Base-by-base conservation (phyloP, 2,113 vertebrate genomes). In the Hydrochoerus hydrochaeris region DNA sequence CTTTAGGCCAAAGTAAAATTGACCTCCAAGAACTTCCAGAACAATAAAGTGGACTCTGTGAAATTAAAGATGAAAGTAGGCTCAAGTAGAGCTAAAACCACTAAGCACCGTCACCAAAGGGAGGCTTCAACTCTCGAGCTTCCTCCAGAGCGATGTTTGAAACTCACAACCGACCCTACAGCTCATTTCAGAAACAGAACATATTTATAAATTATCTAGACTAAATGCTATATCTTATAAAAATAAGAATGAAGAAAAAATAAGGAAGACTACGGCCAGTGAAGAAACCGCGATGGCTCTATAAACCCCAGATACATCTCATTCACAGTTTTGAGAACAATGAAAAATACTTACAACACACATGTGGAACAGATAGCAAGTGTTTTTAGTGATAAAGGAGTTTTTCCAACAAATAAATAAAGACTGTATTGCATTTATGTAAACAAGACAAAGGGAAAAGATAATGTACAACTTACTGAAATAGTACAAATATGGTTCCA, bases 361-460 rank as follows among this genome's bases (percentile, higher is more conserved):
- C 49, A 69, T 52, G 7, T 95, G 14, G 16, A 69, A 89, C 22
- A 95, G 62, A 41, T 4, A 46, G 22, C 10, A 88, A 89, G 75
- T 75, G 63, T 57, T 77, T 89, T 92, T 71, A 94, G 46, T 88
- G 19, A 71, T 85, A 12, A 73, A 94, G 88, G 38, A 32, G 16
- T 38, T 81, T 90, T 95, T 69, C 41, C n/a, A 54, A 58, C 9
- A 63, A 77, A 67, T 75, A 58, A 32, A 49, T 77, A 49, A 78
- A 52, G 41, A 63, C n/a, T n/a, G 7, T 60, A 63, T 22, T 65
- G 14, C n/a, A n/a, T 41, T 90, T 77, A 49, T 44, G n/a, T 78
- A n/a, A 30, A 63, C 12, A 91, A 88, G 22, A 65, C 32, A 52
- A 65, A 60, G 5, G 12, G 22, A 46, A 44, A 41, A 41, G 32